Evolutionary conservation across 2,113 vertebrate species (phyloP).

Genomic region (Aythya baeri): DNA sequence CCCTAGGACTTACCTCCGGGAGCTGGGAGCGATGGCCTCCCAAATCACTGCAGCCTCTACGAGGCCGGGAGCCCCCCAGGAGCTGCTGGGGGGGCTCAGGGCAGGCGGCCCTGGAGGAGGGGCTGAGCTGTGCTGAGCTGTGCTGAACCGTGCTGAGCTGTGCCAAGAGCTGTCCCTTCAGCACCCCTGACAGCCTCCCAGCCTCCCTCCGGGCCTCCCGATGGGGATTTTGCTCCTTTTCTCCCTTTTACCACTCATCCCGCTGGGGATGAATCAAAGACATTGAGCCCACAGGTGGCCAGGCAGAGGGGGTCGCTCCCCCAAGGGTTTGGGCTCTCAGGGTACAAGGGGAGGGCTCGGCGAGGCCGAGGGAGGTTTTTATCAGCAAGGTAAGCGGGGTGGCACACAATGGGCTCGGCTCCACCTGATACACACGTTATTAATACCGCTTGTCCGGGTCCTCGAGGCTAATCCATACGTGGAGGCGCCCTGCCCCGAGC

Average conservation of each 20-base stretch:
- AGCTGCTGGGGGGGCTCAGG: background rate
- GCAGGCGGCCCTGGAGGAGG: background rate
- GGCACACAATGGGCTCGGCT: background rate
- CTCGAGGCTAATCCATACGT: background rate
- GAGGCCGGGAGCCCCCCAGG: background rate
- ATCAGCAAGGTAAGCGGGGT: background rate
- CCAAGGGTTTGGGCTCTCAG: background rate
- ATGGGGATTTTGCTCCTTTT: no score
- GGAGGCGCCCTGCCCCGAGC: background rate
- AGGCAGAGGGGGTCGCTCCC: background rate
- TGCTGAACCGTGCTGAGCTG: no score
- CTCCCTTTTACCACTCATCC: background rate
- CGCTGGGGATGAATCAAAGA: fast-evolving
- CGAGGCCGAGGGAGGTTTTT: background rate
- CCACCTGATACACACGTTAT: background rate
- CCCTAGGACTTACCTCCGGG: conserved; percentile 1
- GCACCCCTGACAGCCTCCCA: conserved; percentile 35
- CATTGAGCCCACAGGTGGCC: fast-evolving
- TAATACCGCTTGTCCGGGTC: background rate
- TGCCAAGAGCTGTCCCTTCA: conserved; percentile 67
- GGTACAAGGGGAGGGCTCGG: background rate
- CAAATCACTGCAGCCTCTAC: background rate
- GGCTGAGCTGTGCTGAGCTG: no score
- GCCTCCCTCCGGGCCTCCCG: no score
- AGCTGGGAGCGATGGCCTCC: conserved; percentile 7